phyloP scores from a whole-genome alignment of 53 echinoderm and acorn worm genomes.

The Henricia sp. region DNA sequence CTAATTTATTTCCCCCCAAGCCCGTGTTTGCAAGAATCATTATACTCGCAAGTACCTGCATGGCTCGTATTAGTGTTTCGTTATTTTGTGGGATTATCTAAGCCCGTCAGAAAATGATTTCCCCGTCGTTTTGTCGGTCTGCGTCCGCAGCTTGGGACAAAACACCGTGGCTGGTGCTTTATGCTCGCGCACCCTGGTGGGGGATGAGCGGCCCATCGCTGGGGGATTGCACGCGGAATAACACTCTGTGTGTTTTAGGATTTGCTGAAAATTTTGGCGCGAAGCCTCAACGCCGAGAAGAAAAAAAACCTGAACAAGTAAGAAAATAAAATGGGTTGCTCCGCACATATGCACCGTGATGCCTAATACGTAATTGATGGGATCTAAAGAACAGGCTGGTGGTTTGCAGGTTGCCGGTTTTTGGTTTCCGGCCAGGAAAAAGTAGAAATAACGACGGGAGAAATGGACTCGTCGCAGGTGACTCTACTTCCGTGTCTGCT shows the following conservation, averaged over 20 bases:
- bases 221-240: constrained; percentile 20
- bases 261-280: constrained; percentile 42
- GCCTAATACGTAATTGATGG: constrained; percentile 61
- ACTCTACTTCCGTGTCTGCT: constrained; percentile 22
- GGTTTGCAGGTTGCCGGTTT: constrained; percentile 38
- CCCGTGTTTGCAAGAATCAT: constrained; percentile 35
- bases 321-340: not conserved
- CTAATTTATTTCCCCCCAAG: constrained; percentile 48
- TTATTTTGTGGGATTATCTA: constrained; percentile 29
- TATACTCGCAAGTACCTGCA: constrained; percentile 6
- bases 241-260: constrained; percentile 19
- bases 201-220: not conserved
- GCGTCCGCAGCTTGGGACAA: not conserved
- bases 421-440: constrained; percentile 45
- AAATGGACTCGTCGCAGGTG: not conserved
- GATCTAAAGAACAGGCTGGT: constrained; percentile 47
- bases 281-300: constrained; percentile 28
- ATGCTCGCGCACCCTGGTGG: not conserved
- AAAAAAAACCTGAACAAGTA: not conserved
- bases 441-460: constrained; percentile 14
- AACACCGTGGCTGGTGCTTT: not conserved
- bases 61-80: constrained; percentile 13
- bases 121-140: constrained; percentile 7
- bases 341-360: constrained; percentile 42
- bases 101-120: constrained; percentile 46